Conservation (phyloP, 2,888 invertebrate species). For the Azorinus chamasolen region DNA sequence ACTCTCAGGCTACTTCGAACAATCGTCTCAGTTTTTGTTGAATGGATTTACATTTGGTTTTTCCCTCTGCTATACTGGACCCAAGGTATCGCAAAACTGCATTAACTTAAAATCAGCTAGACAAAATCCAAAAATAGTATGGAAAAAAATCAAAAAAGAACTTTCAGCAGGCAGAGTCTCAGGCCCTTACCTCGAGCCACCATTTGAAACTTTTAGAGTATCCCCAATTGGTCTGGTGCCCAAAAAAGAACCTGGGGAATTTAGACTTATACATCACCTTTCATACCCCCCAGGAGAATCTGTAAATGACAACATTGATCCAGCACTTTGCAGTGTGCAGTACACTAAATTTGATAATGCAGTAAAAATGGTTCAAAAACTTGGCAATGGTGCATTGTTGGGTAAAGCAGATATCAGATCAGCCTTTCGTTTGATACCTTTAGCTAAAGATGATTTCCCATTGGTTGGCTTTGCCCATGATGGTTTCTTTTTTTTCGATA, state of each 20-base stretch:
- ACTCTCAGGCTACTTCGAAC: too few species aligned
- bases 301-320: conserved; percentile 37
- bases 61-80: too few species aligned
- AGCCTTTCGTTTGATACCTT: too few species aligned
- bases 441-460: conserved; percentile 44
- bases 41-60: conserved; percentile 30
- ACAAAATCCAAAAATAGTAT: conserved; percentile 5
- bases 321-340: conserved; percentile 22
- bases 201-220: conserved; percentile 20
- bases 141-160: conserved; percentile 27
- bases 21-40: too few species aligned
- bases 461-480: conserved; percentile 38
- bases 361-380: too few species aligned
- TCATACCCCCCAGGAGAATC: conserved; percentile 29
- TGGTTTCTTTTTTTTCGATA: conserved; percentile 30
- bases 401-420: too few species aligned
- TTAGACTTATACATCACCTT: conserved; percentile 39
- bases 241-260: conserved; percentile 19
- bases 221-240: too few species aligned
- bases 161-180: conserved; percentile 47
- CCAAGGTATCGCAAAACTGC: not conserved
- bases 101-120: conserved; percentile 37
- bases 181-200: conserved; percentile 33
- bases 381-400: too few species aligned
- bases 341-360: too few species aligned